Conservation (phyloP, 2,797 vertebrate genomes). For the Sandelia bainsii region DNA sequence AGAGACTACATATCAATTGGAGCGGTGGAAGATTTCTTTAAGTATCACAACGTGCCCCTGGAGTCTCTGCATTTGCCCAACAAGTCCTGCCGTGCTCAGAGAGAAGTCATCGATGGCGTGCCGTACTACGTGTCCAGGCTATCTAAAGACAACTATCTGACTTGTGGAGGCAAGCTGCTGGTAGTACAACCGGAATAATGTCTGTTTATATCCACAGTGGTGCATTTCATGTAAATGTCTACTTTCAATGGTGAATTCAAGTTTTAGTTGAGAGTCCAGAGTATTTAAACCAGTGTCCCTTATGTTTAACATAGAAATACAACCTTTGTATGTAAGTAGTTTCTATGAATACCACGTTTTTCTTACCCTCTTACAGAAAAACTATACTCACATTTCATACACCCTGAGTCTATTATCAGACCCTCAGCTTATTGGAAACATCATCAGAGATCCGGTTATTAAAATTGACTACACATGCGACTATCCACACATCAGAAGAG, state of each 20-base stretch:
- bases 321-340: too few species aligned
- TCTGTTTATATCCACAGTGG: neutral
- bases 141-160: slow-evolving; percentile 70
- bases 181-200: slow-evolving; percentile 57
- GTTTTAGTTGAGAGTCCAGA: neutral
- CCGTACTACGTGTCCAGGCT: slow-evolving; percentile 67
- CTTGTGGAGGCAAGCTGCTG: slow-evolving; percentile 78
- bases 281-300: neutral
- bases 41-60: slow-evolving; percentile 74
- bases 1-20: slow-evolving; percentile 74
- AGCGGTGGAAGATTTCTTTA: slow-evolving; percentile 79
- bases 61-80: slow-evolving; percentile 79
- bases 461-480: slow-evolving; percentile 79
- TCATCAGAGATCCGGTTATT: slow-evolving; percentile 78
- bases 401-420: slow-evolving; percentile 76
- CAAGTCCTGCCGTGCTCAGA: slow-evolving; percentile 68
- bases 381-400: slow-evolving; percentile 78
- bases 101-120: slow-evolving; percentile 55
- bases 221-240: neutral
- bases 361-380: slow-evolving; percentile 69
- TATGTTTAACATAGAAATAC: too few species aligned
- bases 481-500: slow-evolving; percentile 74
- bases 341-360: neutral
- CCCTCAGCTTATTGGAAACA: slow-evolving; percentile 67
- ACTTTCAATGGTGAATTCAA: neutral